Conservation (phyloP, 2,797 vertebrate genomes). For the Anisognathus igniventris region DNA sequence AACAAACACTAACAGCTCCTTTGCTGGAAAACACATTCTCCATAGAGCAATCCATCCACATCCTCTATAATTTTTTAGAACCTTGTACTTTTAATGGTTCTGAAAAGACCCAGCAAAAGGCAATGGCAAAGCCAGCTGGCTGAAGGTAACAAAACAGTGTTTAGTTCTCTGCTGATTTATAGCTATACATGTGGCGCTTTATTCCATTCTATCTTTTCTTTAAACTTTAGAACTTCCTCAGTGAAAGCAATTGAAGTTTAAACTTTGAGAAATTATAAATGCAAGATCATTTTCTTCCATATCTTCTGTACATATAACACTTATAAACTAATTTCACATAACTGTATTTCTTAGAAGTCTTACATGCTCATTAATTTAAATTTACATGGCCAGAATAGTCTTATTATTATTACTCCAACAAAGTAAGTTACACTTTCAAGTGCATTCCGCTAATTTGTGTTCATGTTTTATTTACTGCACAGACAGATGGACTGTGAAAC, state of each 20-base stretch:
- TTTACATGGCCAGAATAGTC: not conserved
- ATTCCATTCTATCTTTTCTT: not conserved
- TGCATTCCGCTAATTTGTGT: not conserved
- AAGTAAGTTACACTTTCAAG: not conserved
- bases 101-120: not conserved
- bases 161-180: not conserved
- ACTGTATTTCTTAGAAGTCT: not conserved
- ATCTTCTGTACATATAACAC: not conserved
- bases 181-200: accelerated
- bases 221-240: not conserved
- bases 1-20: not conserved
- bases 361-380: not conserved
- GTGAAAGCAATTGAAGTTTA: not conserved
- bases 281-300: not conserved
- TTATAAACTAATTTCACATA: not conserved
- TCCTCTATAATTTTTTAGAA: not conserved
- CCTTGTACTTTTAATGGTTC: not conserved
- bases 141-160: not conserved
- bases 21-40: not conserved
- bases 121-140: not conserved
- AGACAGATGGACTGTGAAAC: not conserved
- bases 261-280: not conserved
- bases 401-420: not conserved
- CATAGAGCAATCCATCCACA: not conserved
- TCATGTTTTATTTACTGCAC: not conserved